Evolutionary conservation across 2,113 vertebrate genomes (phyloP), one percentile per base, ranked within the genome.

Genomic region (Solenodon paradoxus): DNA sequence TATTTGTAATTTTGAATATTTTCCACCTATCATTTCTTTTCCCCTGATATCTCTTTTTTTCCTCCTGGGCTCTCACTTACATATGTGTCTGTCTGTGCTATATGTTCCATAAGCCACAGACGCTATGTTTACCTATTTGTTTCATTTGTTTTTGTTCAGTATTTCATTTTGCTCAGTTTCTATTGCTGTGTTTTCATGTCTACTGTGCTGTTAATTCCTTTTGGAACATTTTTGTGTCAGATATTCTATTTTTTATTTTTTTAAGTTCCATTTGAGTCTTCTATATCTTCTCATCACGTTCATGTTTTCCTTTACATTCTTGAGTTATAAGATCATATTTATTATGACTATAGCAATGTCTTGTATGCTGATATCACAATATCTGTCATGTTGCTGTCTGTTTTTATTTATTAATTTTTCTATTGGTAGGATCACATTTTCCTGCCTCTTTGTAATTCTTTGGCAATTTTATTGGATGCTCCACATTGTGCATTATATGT

Each of bases 321-420:
- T 59, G 6, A 19, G 1, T 71, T 83, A 40, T 55, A 40, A 55
- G 2, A 88, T 9, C 30, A 7, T 53, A 80, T 68, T 55, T 81
- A 40, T 63, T 55, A 72, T 51, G 22, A 26, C 64, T 22, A 1
- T 71, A 77, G 72, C 26, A 77, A 19, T 49, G 35, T 42, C 9
- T 22, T 69, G 26, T 66, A 9, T 74, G 47, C 66, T 75, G 22
- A 45, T 38, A 38, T 30, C 8, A 63, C 32, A 9, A 3, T 38
- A 75, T 32, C 30, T 78, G 26, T 74, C 57, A 90, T 75, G 75
- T 80, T 80, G 22, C 22, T 32, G 79, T 85, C 53, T 88, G 22
- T 93, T 88, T 88, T 51, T 94, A 84, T 53, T 68, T 51, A 51
- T 28, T 79, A 22, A n/a, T 63, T 89, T 72, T 86, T 64, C 68